phyloP scores from a whole-genome alignment of 2,888 invertebrate genomes.

The Hirtodrosophila histrioides region DNA sequence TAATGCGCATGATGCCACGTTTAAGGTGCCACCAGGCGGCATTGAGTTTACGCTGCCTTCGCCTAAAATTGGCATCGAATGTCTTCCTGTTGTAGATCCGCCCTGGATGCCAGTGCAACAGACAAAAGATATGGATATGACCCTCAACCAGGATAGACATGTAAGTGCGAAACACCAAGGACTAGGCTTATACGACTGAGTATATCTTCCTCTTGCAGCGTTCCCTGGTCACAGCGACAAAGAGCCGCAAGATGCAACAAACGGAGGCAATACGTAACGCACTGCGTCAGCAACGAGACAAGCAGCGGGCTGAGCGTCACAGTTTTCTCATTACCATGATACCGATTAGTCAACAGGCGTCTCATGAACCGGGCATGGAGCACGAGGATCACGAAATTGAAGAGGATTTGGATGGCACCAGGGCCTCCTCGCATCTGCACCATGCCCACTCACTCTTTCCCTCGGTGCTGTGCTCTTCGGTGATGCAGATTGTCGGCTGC shows the following conservation, averaged over 20 bases:
- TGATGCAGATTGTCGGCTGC: constrained; percentile 96
- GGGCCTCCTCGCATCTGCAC: constrained; percentile 93
- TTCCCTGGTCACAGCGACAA: constrained; percentile 98
- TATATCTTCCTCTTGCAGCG: constrained; percentile 86
- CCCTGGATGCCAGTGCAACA: constrained; percentile 99
- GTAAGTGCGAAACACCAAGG: constrained; percentile 85
- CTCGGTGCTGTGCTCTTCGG: constrained; percentile 97
- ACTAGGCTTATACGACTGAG: too few relatives aligned
- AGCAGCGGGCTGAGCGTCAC: constrained; percentile 96
- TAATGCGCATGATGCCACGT: constrained; percentile 93
- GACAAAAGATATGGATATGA: constrained; percentile 99
- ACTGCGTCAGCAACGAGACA: constrained; percentile 97
- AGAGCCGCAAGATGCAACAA: constrained; percentile 99
- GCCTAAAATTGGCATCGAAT: constrained; percentile 98
- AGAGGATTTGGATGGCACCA: constrained; percentile 88
- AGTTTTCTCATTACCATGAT: constrained; percentile 98
- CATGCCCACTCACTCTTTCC: constrained; percentile 98
- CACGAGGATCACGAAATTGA: constrained; percentile 94
- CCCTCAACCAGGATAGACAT: constrained; percentile 98
- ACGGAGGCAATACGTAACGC: constrained; percentile 98
- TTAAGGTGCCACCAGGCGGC: constrained; percentile 99
- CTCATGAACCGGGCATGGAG: constrained; percentile 96
- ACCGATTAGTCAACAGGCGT: constrained; percentile 97
- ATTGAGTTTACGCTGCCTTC: constrained; percentile 99
- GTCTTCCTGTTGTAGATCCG: constrained; percentile 97